Conservation (phyloP, 2,113 vertebrate genomes). For the Pyrgilauda ruficollis region DNA sequence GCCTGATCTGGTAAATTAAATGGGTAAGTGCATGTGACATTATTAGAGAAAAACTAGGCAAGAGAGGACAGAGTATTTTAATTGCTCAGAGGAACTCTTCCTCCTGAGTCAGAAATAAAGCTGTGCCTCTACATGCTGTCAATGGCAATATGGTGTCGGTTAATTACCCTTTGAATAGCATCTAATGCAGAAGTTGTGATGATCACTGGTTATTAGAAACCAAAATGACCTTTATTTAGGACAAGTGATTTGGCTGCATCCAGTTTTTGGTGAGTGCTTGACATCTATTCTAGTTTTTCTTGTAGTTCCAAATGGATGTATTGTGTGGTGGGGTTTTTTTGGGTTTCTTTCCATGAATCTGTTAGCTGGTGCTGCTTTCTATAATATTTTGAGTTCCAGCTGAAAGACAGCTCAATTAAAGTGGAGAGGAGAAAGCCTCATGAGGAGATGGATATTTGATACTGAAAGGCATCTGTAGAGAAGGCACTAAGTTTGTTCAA, state of each 20-base stretch:
- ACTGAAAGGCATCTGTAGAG: background rate
- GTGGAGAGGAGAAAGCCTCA: background rate
- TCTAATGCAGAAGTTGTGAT: background rate
- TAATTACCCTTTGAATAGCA: constrained; percentile 6
- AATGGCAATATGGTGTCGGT: constrained; percentile 12
- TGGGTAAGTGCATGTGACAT: background rate
- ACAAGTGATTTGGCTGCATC: background rate
- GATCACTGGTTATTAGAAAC: background rate
- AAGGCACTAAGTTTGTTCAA: background rate
- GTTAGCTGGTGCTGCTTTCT: background rate
- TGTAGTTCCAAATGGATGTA: background rate
- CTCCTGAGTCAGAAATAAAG: constrained; percentile 19
- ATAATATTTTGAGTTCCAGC: background rate
- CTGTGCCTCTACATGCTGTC: background rate
- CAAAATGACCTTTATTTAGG: constrained; percentile 8
- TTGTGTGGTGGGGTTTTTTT: background rate
- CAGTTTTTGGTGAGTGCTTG: background rate
- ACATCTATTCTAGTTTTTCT: background rate
- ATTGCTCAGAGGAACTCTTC: constrained; percentile 36
- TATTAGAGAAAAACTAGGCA: constrained; percentile 24
- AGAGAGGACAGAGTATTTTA: constrained; percentile 22
- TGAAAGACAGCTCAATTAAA: background rate
- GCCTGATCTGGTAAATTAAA: background rate
- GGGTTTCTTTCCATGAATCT: background rate
- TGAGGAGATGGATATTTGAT: background rate